phyloP scores from a whole-genome alignment of 2,113 vertebrate genomes.

The Melanotaenia duboulayi region DNA sequence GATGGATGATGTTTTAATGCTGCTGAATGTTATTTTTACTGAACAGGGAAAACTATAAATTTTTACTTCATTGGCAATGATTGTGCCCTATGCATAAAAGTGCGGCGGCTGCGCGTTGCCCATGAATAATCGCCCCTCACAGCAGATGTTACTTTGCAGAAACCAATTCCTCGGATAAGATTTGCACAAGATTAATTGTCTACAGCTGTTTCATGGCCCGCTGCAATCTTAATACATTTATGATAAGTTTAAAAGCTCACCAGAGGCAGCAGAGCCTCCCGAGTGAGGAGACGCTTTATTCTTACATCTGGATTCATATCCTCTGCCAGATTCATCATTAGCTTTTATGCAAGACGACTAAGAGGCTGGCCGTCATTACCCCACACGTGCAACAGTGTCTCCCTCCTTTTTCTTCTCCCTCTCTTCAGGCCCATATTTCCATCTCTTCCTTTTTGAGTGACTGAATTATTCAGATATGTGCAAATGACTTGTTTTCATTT shows the following conservation, averaged over 20 bases:
- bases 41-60: slow-evolving; percentile 99
- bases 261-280: slow-evolving; percentile 89
- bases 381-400: slow-evolving; percentile 72
- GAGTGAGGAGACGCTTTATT: slow-evolving; percentile 90
- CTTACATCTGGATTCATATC: slow-evolving; percentile 97
- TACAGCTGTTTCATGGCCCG: slow-evolving; percentile 99
- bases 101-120: slow-evolving; percentile 85
- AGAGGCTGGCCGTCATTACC: slow-evolving; percentile 86
- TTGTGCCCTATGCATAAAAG: slow-evolving; percentile 94
- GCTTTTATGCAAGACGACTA: slow-evolving; percentile 84
- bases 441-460: slow-evolving; percentile 65
- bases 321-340: slow-evolving; percentile 91
- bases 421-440: slow-evolving; percentile 56
- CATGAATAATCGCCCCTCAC: slow-evolving; percentile 94
- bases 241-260: slow-evolving; percentile 99
- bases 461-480: slow-evolving; percentile 99
- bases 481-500: slow-evolving; percentile 99
- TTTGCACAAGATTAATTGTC: slow-evolving; percentile 99
- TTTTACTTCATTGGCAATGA: slow-evolving; percentile 98
- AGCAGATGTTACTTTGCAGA: slow-evolving; percentile 97
- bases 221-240: slow-evolving; percentile 99
- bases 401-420: slow-evolving; percentile 59
- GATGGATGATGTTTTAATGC: slow-evolving; percentile 99
- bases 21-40: slow-evolving; percentile 99
- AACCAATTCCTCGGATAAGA: slow-evolving; percentile 98